Evolutionary conservation across 2,888 invertebrate species (phyloP), one percentile per base, ranked within the genome.

Genomic region (Dolichopus griseipennis): DNA sequence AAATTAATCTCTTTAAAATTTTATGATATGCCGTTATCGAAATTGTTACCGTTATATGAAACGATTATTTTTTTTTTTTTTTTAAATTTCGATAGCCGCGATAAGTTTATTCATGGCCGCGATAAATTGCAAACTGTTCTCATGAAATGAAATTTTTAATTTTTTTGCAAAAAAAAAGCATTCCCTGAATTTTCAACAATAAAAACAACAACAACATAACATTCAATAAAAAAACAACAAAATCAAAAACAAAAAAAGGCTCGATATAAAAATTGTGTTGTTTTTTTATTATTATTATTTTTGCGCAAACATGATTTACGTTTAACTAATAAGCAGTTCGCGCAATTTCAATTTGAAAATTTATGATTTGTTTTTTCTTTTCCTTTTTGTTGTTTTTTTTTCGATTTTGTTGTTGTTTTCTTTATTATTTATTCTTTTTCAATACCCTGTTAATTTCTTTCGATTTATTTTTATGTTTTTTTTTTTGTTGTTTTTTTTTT

Each of bases 281-380:
- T 52, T 52, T 52, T 52, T 18, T 52, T 52, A 18, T 52, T 15
- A 52, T 52, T 52, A 27, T 27, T 2, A 18, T 52, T n/a, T 52
- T 52, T 52, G 52, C n/a, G 52, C 52, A 52, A 52, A 52, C 52
- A 52, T 52, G n/a, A 52, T 52, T 52, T 52, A n/a, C 15, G 52
- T 52, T 52, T 52, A 18, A 18, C 52, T 52, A 52, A 15, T 52
- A 52, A 52, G 52, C 52, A n/a, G 52, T 52, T 52, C 52, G 52
- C 52, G 52, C 52, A 52, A 18, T 52, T 37, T 37, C 37, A 37
- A 37, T 37, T 37, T 37, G 6, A 37, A n/a, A 37, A 37, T 27
- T 27, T 27, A 27, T 37, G 12, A 37, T 37, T 37, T 8, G n/a
- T n/a, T n/a, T n/a, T n/a, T n/a, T n/a, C n/a, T n/a, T n/a, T n/a